Base-by-base conservation (phyloP, 2,888 invertebrate species). In the Drymonia ruficornis region DNA sequence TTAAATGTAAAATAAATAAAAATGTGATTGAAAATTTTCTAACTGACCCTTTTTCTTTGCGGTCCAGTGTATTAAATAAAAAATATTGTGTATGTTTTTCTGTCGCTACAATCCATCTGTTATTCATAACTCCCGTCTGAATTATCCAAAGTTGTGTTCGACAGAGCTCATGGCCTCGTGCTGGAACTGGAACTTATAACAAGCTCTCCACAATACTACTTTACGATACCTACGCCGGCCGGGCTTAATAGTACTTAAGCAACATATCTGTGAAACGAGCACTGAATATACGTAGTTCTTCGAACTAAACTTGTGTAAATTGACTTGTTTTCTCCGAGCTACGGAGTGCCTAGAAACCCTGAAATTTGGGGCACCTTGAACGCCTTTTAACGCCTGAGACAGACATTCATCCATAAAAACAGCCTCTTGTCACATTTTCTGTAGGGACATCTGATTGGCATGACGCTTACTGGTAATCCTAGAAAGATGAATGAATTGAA, bases 61-160 rank as follows among this genome's bases (percentile, higher is more conserved):
- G n/a, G n/a, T n/a, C n/a, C n/a, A n/a, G n/a, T n/a, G 1, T 7
- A 38, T 38, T 15, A 40, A 7, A 40, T 40, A 40, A 4, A 16
- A 2, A 40, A 11, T 16, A n/a, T n/a, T n/a, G n/a, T n/a, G 8
- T 40, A 9, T 40, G 7, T 23, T 43, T 19, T 19, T 19, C 6
- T 43, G 9, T 19, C 43, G 12, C 43, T 43, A 43, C 43, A 43
- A 13, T 12, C 19, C 12, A 43, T 19, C 43, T 19, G 13, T 18
- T 43, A 43, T 43, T 43, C 43, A 43, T 43, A 19, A 23, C 43
- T 23, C 43, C 12, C 43, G 19, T 43, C 23, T 23, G 18, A 40
- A 40, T 40, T 40, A 40, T 8, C 40, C 2, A 43, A 43, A 19
- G 19, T 43, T 43, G 40, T 40, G 16, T 40, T 40, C 16, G 9